Conservation (phyloP, 2,888 invertebrate species). For the Lapara coniferarum region DNA sequence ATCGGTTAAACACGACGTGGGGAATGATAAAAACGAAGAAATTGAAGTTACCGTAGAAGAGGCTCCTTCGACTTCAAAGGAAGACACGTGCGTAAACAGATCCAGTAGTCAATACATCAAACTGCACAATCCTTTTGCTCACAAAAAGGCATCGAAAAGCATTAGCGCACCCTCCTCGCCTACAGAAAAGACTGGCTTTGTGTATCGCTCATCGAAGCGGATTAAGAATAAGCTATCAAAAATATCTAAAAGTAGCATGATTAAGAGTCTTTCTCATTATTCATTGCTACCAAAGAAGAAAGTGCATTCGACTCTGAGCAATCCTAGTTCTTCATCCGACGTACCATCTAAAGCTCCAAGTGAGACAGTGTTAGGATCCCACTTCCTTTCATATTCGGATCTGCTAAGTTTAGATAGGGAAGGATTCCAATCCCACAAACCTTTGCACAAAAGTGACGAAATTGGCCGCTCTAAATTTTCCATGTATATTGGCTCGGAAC, state of each 20-base stretch:
- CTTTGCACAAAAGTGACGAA: conserved; percentile 68
- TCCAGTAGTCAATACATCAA: conserved; percentile 61
- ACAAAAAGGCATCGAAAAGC: conserved; percentile 69
- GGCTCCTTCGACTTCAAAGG: conserved; percentile 44
- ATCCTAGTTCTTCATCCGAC: conserved; percentile 70
- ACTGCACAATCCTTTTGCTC: conserved; percentile 72
- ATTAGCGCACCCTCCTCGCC: conserved; percentile 77
- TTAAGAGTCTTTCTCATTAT: conserved; percentile 76
- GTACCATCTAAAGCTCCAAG: conserved; percentile 71
- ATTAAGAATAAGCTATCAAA: conserved; percentile 72
- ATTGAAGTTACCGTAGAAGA: conserved; percentile 38
- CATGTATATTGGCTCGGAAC: conserved; percentile 80
- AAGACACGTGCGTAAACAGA: conserved; percentile 63
- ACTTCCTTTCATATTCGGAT: conserved; percentile 78
- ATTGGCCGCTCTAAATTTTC: conserved; percentile 60
- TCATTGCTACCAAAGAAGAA: conserved; percentile 74
- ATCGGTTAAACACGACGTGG: conserved; percentile 34
- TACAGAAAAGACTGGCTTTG: conserved; percentile 69
- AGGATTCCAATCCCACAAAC: conserved; percentile 52
- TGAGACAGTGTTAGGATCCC: conserved; percentile 81
- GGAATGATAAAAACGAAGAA: conserved; percentile 33
- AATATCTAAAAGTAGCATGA: conserved; percentile 74
- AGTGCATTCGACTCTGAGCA: conserved; percentile 63
- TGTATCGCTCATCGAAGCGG: conserved; percentile 73
- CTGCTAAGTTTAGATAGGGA: conserved; percentile 69